These are phyloP conservation scores for Holothuria glaberrima DNA, from an alignment of 35 echinoderm and acorn worm genomes.

Conservation along the genomic window DNA sequence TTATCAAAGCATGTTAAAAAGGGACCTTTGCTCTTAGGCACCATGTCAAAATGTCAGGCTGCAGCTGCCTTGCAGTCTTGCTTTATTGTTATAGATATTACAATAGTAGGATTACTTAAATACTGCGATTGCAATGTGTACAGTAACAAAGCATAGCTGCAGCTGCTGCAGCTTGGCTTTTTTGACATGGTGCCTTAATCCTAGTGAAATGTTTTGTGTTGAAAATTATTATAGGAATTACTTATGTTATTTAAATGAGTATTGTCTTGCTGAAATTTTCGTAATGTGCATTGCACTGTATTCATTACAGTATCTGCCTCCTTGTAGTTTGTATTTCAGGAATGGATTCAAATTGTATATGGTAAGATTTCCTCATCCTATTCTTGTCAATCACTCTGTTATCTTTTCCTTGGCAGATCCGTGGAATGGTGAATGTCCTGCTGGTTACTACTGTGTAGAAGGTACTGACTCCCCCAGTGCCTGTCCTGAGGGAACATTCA, in stretches of 20 bases:
- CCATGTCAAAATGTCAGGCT: too few relatives aligned
- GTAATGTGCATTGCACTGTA: background rate
- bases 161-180: too few relatives aligned
- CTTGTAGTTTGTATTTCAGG: background rate
- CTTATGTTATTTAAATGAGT: too few relatives aligned
- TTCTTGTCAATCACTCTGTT: background rate
- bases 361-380: background rate
- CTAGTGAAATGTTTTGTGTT: too few relatives aligned
- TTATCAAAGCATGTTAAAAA: background rate
- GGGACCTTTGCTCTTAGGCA: too few relatives aligned
- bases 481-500: constrained; percentile 91
- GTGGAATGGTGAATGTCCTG: constrained; percentile 87
- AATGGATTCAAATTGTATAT: background rate
- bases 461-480: constrained; percentile 74
- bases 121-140: too few relatives aligned
- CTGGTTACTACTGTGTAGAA: constrained; percentile 91
- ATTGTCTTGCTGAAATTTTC: background rate
- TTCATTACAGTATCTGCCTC: background rate
- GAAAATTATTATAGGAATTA: too few relatives aligned
- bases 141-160: too few relatives aligned
- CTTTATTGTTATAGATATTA: too few relatives aligned
- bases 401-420: constrained; percentile 46
- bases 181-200: too few relatives aligned
- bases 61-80: too few relatives aligned
- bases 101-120: too few relatives aligned